phyloP scores from a whole-genome alignment of 2,113 vertebrate genomes.

The Heterotis niloticus region DNA sequence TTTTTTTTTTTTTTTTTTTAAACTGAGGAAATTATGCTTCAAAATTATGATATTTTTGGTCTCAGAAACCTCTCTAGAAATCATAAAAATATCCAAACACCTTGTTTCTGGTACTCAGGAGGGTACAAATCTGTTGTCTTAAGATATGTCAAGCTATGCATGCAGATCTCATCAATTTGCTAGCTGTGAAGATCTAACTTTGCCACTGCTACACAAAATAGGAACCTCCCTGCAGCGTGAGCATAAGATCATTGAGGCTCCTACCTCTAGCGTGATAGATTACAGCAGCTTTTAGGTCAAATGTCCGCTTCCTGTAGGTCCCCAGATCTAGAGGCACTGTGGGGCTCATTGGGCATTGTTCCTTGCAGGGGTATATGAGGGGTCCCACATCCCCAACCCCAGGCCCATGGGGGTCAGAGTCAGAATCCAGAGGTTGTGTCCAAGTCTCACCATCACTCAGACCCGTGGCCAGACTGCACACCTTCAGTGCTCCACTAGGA shows the following conservation, averaged over 20 bases:
- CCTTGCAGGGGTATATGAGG: slow-evolving; percentile 79
- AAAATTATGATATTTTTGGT: not conserved
- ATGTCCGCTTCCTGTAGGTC: slow-evolving; percentile 58
- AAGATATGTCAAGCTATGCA: not conserved
- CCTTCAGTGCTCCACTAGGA: slow-evolving; percentile 59
- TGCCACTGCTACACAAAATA: not conserved
- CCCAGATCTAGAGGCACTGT: too few species aligned
- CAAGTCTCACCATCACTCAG: slow-evolving; percentile 58
- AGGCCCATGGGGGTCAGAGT: slow-evolving; percentile 68
- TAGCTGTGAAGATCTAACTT: not conserved
- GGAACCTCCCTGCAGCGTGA: too few species aligned
- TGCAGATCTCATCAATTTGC: not conserved
- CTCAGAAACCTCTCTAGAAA: too few species aligned
- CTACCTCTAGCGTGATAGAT: slow-evolving; percentile 92
- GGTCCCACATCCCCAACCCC: slow-evolving; percentile 76
- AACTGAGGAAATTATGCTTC: too few species aligned
- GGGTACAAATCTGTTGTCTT: not conserved
- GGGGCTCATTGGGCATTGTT: slow-evolving; percentile 57
- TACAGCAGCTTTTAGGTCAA: slow-evolving; percentile 87
- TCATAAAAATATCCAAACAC: not conserved
- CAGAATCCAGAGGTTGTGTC: slow-evolving; percentile 60
- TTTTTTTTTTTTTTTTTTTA: too few species aligned
- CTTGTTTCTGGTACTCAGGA: not conserved
- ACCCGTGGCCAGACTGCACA: slow-evolving; percentile 51
- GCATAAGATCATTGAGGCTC: not conserved